Conservation (phyloP, 2,888 invertebrate genomes). For the Caenorhabditis panamensis region DNA sequence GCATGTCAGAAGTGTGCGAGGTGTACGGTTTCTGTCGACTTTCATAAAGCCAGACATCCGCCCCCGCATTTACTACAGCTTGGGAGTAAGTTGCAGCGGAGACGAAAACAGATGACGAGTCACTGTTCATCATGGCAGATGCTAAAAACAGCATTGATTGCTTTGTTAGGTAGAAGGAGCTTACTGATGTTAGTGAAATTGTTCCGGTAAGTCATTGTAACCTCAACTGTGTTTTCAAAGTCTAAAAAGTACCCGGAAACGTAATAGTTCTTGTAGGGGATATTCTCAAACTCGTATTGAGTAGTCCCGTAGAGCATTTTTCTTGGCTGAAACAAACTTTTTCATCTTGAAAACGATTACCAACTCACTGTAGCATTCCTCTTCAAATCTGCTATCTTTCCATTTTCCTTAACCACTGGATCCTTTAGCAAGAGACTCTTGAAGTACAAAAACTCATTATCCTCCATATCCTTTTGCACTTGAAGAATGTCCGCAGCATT, state of each 20-base stretch:
- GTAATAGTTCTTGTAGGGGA: not conserved
- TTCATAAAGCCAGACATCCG: constrained; percentile 29
- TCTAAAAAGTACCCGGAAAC: constrained; percentile 23
- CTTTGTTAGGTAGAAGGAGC: constrained; percentile 6
- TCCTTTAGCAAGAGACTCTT: no score
- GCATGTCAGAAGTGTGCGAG: constrained; percentile 54
- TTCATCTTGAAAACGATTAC: not conserved
- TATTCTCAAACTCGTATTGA: constrained; percentile 22
- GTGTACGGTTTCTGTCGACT: constrained; percentile 37
- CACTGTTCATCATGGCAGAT: constrained; percentile 7
- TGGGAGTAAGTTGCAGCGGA: constrained; percentile 32
- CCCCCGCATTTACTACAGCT: constrained; percentile 28
- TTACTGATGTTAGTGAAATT: not conserved
- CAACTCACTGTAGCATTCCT: not conserved
- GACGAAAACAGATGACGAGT: constrained; percentile 28
- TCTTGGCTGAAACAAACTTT: constrained; percentile 14
- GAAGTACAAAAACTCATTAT: no score
- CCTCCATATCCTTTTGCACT: no score
- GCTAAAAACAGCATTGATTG: not conserved
- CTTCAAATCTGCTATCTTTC: not conserved
- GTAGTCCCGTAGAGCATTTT: constrained; percentile 28
- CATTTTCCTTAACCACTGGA: no score
- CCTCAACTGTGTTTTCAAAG: constrained; percentile 13
- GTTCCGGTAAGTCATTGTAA: not conserved
- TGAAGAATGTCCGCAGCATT: no score